Conservation (phyloP, 2,888 invertebrate genomes). For the Trissolcus japonicus region DNA sequence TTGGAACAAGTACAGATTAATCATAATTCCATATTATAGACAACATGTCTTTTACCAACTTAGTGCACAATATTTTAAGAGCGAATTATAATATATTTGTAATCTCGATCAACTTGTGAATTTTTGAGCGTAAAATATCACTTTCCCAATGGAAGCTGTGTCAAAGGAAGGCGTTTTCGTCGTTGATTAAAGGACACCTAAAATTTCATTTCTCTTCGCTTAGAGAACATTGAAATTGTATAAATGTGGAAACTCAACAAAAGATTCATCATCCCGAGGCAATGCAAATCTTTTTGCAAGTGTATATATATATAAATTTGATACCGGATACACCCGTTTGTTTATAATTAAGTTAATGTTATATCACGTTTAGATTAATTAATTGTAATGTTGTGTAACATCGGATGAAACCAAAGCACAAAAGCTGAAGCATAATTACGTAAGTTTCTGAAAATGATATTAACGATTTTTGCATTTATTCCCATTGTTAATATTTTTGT, state of each 20-base stretch:
- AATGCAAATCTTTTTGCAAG: slow-evolving; percentile 21
- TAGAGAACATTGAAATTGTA: slow-evolving; percentile 12
- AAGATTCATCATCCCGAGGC: slow-evolving; percentile 23
- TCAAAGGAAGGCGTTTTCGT: too few species aligned
- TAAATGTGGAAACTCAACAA: slow-evolving; percentile 31
- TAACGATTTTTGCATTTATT: too few species aligned
- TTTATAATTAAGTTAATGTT: slow-evolving; percentile 27
- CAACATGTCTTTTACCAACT: background rate
- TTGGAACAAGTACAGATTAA: too few species aligned
- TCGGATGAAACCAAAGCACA: background rate
- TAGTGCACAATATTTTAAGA: too few species aligned
- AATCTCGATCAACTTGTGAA: background rate
- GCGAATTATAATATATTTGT: background rate
- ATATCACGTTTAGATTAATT: slow-evolving; percentile 25
- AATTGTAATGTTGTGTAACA: slow-evolving; percentile 17
- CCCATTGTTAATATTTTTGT: too few species aligned
- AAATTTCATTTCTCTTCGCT: slow-evolving; percentile 29
- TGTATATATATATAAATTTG: background rate
- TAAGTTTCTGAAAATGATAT: background rate
- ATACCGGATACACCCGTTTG: slow-evolving; percentile 13
- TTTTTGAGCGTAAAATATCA: too few species aligned
- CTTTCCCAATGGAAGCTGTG: too few species aligned
- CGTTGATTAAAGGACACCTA: slow-evolving; percentile 10
- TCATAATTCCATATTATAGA: slow-evolving; percentile 20
- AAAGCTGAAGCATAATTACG: background rate